Percentiles rank a stretch among this genome's conserved stretches.
phyloP scores from a whole-genome alignment of 2,888 invertebrate species.

The Cryptus armator region DNA sequence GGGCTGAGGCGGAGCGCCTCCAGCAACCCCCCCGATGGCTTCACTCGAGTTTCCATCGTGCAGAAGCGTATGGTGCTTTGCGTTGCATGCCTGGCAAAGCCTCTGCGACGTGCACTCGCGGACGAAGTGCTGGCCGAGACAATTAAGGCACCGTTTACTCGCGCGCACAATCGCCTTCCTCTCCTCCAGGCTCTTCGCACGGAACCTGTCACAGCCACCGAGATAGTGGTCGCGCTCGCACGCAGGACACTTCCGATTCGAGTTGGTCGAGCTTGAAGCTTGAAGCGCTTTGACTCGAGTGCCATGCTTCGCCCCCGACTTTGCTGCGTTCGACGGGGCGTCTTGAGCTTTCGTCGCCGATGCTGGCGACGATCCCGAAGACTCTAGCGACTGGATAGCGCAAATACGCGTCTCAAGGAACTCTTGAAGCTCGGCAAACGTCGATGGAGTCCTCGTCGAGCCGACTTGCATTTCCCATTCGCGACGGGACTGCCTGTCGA shows the following conservation, averaged over 20 bases:
- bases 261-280: neutral
- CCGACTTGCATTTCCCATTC: conserved; percentile 2
- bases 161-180: neutral
- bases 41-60: neutral
- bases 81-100: neutral
- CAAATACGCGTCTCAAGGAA: conserved; percentile 7
- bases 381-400: neutral
- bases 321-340: neutral
- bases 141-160: neutral
- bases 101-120: neutral
- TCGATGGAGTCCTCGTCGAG: neutral
- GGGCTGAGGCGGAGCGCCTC: neutral
- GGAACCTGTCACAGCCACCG: neutral
- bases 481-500: conserved; percentile 14
- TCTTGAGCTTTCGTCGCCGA: too few relatives aligned
- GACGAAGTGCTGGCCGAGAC: conserved; percentile 7
- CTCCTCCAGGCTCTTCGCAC: neutral
- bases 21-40: neutral
- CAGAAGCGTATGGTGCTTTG: neutral
- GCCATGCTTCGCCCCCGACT: neutral
- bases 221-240: conserved; percentile 5
- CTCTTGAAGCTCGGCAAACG: neutral
- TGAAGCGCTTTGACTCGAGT: neutral
- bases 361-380: neutral
- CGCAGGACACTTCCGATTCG: neutral